Evolutionary conservation across 2,888 invertebrate genomes (phyloP), one percentile per base, ranked within the genome.

Genomic region (Dascillus cervinus): DNA sequence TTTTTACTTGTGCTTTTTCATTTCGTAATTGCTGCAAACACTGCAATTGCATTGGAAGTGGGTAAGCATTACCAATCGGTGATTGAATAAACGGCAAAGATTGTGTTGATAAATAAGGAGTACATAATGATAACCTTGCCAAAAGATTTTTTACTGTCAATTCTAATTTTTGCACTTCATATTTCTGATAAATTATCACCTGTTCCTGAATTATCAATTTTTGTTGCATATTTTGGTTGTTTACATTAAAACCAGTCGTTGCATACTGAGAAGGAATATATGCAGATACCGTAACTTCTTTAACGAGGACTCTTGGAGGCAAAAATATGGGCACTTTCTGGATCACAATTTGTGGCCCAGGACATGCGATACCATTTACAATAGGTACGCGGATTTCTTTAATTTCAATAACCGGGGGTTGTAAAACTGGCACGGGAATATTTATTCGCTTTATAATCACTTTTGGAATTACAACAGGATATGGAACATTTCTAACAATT

Each of bases 321-420:
- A 23, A 19, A 6, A 26, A 10, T 5, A 35, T 10, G 9, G 30
- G 30, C n/a, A 35, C 14, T 11, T 24, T 26, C 14, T 33, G 33
- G 11, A 33, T 8, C 14, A 33, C 2, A 11, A 28, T n/a, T 17
- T 31, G 27, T 21, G 33, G 33, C 9, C 8, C 11, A n/a, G 28
- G 27, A 17, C 33, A 33, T 9, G 3, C 19, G 10, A 11, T 14
- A 9, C 27, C 33, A 10, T 20, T 11, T 3, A 17, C 23, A 3
- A 28, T 11, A n/a, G 23, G 13, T 9, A 23, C 9, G 1, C 31
- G 28, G 8, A 34, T 21, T 25, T 31, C 28, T 13, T 24, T 27
- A 11, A 28, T 29, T 2, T 33, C 33, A 4, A 22, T 29, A 20
- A 32, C 17, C 9, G 37, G 29, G 11, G 37, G 37, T 26, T 33